Conservation (phyloP, 2,113 vertebrate genomes). For the Meriones unguiculatus region DNA sequence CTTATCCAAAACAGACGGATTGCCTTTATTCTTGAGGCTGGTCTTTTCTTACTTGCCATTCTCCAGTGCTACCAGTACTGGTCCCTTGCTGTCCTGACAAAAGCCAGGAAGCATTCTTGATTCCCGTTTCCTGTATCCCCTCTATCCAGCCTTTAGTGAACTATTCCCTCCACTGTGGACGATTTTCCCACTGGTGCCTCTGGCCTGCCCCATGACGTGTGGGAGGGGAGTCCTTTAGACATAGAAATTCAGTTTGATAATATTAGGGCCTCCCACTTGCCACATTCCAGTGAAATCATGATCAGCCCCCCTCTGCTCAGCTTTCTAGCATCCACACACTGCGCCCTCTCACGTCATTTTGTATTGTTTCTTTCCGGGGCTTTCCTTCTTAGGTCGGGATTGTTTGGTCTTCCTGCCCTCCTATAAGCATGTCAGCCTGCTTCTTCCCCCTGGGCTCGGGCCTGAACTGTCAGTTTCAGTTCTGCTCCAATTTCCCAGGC, state of each 20-base stretch:
- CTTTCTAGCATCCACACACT: background rate
- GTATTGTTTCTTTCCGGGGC: background rate
- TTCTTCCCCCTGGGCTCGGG: background rate
- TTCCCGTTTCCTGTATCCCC: background rate
- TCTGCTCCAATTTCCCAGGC: background rate
- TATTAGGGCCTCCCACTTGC: background rate
- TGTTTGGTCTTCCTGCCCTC: background rate
- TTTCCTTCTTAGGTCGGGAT: background rate
- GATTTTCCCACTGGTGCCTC: background rate
- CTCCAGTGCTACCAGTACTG: rapidly evolving
- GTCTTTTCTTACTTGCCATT: background rate
- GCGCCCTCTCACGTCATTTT: background rate
- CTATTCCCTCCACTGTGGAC: background rate
- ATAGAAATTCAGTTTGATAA: background rate
- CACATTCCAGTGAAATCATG: background rate
- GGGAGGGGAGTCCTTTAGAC: background rate
- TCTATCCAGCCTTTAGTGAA: rapidly evolving
- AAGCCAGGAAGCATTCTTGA: background rate
- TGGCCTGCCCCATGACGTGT: background rate
- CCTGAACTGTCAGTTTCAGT: background rate
- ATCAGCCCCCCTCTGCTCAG: background rate
- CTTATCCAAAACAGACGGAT: background rate
- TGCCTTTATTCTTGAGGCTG: background rate
- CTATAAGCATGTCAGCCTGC: too few species aligned
- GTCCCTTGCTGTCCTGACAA: background rate